Evolutionary conservation across 2,888 invertebrate species (phyloP).

Genomic region (Ferrisia virgata): DNA sequence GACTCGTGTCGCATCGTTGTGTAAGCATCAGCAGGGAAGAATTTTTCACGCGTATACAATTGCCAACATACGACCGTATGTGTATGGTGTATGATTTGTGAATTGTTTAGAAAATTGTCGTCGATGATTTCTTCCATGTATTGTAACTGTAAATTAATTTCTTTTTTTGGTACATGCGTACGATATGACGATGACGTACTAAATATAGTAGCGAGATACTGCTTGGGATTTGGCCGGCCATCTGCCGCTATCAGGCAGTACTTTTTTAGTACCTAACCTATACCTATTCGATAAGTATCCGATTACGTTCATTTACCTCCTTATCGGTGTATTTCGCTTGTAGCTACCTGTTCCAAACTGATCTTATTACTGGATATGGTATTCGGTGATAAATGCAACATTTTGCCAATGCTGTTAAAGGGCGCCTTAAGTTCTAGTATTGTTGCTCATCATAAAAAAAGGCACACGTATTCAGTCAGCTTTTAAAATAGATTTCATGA

Average conservation of each 20-base stretch:
- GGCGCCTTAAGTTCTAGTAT: neutral
- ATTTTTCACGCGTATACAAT: neutral
- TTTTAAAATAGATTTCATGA: neutral
- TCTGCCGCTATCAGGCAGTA: no score
- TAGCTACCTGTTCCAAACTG: neutral
- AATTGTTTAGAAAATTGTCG: neutral
- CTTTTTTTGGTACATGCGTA: neutral
- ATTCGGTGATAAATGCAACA: neutral
- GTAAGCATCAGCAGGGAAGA: neutral
- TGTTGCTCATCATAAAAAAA: neutral
- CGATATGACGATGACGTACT: no score
- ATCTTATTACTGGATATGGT: conserved; percentile 4
- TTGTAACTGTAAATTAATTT: neutral
- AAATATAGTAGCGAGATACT: neutral
- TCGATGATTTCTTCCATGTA: neutral
- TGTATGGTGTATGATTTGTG: neutral
- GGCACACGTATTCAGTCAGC: neutral
- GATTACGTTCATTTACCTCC: neutral
- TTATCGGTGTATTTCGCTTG: neutral
- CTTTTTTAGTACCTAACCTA: no score
- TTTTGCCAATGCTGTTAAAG: neutral
- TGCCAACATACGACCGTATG: neutral
- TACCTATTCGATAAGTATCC: neutral
- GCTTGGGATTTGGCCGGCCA: no score
- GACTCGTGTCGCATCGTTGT: neutral